A percentile compares a stretch with the other conserved stretches of the same genome.
These are phyloP conservation scores for Caenorhabditis sp. DNA, from an alignment of 2,888 invertebrate genomes.

Conservation along the genomic window DNA sequence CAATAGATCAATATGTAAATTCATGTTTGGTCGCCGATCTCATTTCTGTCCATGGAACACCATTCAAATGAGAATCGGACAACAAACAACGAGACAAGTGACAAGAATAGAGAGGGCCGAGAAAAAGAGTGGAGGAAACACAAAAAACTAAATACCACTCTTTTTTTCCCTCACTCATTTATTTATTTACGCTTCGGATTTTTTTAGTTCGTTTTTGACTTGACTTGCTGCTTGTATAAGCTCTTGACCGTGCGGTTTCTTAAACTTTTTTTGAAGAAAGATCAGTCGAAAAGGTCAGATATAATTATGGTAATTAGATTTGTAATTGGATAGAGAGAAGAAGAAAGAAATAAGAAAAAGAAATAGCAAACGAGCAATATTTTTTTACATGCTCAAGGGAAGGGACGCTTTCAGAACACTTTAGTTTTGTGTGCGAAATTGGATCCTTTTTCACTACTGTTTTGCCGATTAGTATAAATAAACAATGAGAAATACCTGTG, in stretches of 20 bases:
- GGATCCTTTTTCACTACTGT: no score
- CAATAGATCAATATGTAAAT: no score
- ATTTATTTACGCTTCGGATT: constrained; percentile 5
- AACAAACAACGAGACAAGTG: no score
- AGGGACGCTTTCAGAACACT: neutral
- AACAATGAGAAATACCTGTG: no score
- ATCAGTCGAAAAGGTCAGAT: neutral
- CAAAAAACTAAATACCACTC: neutral
- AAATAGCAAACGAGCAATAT: neutral
- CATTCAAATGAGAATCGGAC: neutral
- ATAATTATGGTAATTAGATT: constrained; percentile 1
- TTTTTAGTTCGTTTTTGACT: constrained; percentile 9
- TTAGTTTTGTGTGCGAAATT: neutral
- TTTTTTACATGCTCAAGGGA: neutral
- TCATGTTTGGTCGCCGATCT: no score
- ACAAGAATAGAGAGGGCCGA: no score
- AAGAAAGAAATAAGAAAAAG: neutral
- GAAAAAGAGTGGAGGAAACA: neutral
- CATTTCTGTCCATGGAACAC: neutral
- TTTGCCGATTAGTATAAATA: no score
- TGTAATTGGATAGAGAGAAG: neutral
- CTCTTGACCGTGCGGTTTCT: neutral
- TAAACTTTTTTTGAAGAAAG: constrained; percentile 10
- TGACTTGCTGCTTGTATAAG: constrained; percentile 1
- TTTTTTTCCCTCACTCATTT: constrained; percentile 5